Evolutionary conservation across 1,140 invertebrate species (phyloP), one percentile per base, ranked within the genome.

Genomic region (Ceratosolen fusciceps): DNA sequence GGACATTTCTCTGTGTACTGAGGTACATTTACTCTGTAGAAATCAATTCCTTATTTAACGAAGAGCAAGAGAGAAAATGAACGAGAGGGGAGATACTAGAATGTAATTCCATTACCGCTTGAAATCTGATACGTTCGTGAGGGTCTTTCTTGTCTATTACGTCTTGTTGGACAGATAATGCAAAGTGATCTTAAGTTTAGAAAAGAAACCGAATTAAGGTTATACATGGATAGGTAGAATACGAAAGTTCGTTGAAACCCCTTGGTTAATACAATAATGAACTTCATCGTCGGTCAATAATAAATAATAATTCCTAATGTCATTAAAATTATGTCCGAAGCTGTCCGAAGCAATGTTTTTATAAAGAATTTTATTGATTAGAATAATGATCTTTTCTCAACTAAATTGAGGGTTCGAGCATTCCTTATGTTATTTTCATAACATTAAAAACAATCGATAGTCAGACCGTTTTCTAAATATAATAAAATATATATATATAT

Each of bases 101-200:
- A 81, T 80, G 80, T 89, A 89, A 90, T 90, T 87, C 83, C 81
- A 88, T 89, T 90, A 89, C 87, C 82, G 84, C 87, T 88, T 88
- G 87, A 87, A 90, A 89, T 84, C 85, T 47, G 81, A 89, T 82
- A 83, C 86, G 14, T 14, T 81, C 80, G 58, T 47, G 47, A 81
- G 79, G 74, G 80, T 80, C 70, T 81, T n/a, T n/a, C n/a, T n/a
- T n/a, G n/a, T n/a, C n/a, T 74, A 65, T 56, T 37, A 73, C 76
- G 4, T 49, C 52, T 47, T 2, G 60, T n/a, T 24, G 43, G 39
- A 70, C 14, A 39, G 26, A 43, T 60, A 74, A 74, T 68, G 68
- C 16, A 56, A 74, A 56, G 24, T 52, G 52, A 74, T 12, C 49
- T 26, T 60, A 29, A 39, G 54, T 62, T 71, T 24, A 49, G n/a